Conservation (phyloP, 2,888 invertebrate species). For the Ornithoptera priamus region DNA sequence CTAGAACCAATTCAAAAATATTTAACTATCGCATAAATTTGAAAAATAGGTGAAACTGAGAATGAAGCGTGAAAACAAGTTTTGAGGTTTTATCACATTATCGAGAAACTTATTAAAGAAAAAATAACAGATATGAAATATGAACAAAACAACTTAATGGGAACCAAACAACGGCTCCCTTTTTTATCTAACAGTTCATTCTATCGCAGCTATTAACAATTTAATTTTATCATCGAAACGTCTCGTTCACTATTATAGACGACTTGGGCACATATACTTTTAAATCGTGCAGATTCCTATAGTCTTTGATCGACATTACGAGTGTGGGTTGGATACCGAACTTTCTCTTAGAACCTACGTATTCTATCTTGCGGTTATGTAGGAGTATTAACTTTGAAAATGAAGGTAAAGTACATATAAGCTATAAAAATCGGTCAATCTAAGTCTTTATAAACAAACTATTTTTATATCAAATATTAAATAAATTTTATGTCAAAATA, state of each 20-base stretch:
- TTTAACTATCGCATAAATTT: slow-evolving; percentile 7
- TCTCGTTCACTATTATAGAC: neutral
- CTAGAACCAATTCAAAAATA: slow-evolving; percentile 34
- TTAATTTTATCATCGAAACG: neutral
- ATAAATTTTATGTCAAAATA: too few relatives aligned
- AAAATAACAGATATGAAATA: too few relatives aligned
- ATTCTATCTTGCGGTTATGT: slow-evolving; percentile 25
- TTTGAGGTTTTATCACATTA: neutral
- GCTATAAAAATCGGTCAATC: too few relatives aligned
- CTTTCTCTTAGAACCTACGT: slow-evolving; percentile 31
- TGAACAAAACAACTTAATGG: too few relatives aligned
- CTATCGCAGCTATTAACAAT: too few relatives aligned
- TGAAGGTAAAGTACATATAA: slow-evolving; percentile 19
- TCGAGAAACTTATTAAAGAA: too few relatives aligned
- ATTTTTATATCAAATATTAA: too few relatives aligned
- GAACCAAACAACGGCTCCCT: too few relatives aligned
- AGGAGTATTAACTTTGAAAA: slow-evolving; percentile 35
- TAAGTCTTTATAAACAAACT: too few relatives aligned
- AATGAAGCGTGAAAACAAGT: neutral
- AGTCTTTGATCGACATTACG: slow-evolving; percentile 32
- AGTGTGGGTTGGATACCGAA: slow-evolving; percentile 29
- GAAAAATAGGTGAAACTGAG: neutral
- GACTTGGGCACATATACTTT: neutral
- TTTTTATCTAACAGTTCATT: too few relatives aligned
- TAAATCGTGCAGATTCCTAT: slow-evolving; percentile 1